Conservation (phyloP, 2,888 invertebrate genomes). For the Folsomia manolachei region DNA sequence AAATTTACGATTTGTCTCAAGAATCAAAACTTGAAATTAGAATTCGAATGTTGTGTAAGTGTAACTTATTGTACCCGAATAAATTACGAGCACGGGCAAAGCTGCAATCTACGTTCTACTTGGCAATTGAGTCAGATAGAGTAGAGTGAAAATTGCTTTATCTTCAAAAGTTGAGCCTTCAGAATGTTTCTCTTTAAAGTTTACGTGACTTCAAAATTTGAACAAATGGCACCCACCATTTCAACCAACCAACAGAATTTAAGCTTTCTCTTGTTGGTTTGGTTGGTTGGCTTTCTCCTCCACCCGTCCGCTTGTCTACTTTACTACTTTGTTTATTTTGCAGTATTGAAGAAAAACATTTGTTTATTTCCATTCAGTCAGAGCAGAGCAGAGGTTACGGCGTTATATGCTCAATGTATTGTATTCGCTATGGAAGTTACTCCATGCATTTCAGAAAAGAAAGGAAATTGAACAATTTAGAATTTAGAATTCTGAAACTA, state of each 20-base stretch:
- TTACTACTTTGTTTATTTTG: background rate
- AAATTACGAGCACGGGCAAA: background rate
- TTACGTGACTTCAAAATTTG: slow-evolving; percentile 2
- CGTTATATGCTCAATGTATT: no score
- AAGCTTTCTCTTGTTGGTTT: background rate
- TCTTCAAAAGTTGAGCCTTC: background rate
- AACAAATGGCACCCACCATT: background rate
- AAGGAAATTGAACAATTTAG: slow-evolving; percentile 3
- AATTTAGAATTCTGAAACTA: slow-evolving; percentile 8
- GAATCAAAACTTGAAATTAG: background rate
- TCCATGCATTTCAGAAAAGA: background rate
- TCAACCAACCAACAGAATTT: no score
- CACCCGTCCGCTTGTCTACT: background rate
- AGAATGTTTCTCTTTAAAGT: background rate
- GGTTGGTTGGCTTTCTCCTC: background rate
- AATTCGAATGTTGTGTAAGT: background rate
- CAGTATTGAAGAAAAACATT: slow-evolving; percentile 4
- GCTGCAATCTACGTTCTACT: background rate
- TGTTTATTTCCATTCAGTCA: background rate
- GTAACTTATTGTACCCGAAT: slow-evolving; percentile 1
- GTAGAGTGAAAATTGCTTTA: background rate
- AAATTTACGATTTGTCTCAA: background rate
- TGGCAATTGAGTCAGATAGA: background rate
- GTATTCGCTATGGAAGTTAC: no score
- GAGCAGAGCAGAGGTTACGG: background rate